phyloP scores from a whole-genome alignment of 1,140 invertebrate species.

The Drosophila albomicans region DNA sequence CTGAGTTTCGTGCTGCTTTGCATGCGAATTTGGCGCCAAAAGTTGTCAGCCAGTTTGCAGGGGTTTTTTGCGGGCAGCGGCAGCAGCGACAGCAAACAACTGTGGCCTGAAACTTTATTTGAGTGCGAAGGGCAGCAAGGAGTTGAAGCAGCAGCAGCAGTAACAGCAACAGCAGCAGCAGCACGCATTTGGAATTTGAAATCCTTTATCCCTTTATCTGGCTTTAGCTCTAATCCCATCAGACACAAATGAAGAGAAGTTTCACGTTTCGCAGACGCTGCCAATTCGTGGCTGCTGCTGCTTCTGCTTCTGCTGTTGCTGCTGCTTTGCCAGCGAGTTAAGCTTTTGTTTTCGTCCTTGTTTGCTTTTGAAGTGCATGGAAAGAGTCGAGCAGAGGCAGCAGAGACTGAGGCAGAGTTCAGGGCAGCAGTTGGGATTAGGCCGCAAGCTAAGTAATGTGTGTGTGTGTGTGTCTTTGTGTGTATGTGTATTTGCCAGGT shows the following conservation, averaged over 20 bases:
- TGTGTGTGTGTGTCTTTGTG: conserved; percentile 32
- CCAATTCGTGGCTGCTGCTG: conserved; percentile 5
- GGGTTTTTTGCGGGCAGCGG: conserved; percentile 14
- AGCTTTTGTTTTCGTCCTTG: conserved; percentile 59
- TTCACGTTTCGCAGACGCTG: conserved; percentile 68
- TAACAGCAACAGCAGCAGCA: neutral
- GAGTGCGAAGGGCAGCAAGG: conserved; percentile 23
- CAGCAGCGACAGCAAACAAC: conserved; percentile 4
- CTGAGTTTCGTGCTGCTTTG: conserved; percentile 62
- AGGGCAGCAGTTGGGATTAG: conserved; percentile 64
- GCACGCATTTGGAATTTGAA: conserved; percentile 71
- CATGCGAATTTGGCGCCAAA: conserved; percentile 82
- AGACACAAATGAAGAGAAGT: conserved; percentile 84
- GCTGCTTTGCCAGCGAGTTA: conserved; percentile 32
- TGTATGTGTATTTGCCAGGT: conserved; percentile 61
- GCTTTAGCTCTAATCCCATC: conserved; percentile 85
- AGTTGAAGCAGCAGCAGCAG: neutral
- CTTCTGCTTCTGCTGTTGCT: conserved; percentile 40
- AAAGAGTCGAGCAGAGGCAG: neutral
- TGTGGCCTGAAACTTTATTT: conserved; percentile 47
- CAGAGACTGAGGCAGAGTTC: conserved; percentile 27
- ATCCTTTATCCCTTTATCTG: conserved; percentile 85
- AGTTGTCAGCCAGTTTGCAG: conserved; percentile 37
- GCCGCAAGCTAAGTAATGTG: conserved; percentile 71
- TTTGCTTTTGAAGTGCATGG: conserved; percentile 70